These are phyloP conservation scores for Ciconia boyciana DNA, from an alignment of 2,113 vertebrate genomes.

Conservation along the genomic window DNA sequence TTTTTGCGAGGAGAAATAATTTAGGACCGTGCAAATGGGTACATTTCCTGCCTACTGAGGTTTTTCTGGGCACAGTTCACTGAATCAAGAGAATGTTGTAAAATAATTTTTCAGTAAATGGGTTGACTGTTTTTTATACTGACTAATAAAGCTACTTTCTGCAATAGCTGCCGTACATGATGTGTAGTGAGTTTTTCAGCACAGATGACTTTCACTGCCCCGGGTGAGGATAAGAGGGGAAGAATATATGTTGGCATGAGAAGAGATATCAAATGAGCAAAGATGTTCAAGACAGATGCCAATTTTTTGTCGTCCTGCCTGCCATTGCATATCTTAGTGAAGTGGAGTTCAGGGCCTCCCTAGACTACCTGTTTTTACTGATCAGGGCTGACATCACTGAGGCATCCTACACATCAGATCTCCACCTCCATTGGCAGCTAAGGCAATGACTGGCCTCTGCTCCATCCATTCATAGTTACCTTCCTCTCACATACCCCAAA, in stretches of 20 bases:
- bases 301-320: not conserved
- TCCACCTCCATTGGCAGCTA: not conserved
- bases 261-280: not conserved
- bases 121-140: not conserved
- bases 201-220: not conserved
- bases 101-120: not conserved
- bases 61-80: conserved; percentile 16
- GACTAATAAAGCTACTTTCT: not conserved
- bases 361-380: not conserved
- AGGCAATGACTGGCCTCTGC: not conserved
- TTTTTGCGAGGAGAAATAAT: conserved; percentile 28
- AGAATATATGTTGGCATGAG: not conserved
- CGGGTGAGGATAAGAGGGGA: not conserved
- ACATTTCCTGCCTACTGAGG: not conserved
- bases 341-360: not conserved
- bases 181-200: not conserved
- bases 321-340: not conserved
- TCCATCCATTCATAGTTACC: not conserved
- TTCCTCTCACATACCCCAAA: not conserved
- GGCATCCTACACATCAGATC: not conserved
- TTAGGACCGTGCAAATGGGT: not conserved
- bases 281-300: not conserved
- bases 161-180: not conserved
- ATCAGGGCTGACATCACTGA: not conserved
- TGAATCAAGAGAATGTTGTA: not conserved